Evolutionary conservation across 2,888 invertebrate genomes (phyloP), one percentile per base, ranked within the genome.

Genomic region (Heliconius cydno): DNA sequence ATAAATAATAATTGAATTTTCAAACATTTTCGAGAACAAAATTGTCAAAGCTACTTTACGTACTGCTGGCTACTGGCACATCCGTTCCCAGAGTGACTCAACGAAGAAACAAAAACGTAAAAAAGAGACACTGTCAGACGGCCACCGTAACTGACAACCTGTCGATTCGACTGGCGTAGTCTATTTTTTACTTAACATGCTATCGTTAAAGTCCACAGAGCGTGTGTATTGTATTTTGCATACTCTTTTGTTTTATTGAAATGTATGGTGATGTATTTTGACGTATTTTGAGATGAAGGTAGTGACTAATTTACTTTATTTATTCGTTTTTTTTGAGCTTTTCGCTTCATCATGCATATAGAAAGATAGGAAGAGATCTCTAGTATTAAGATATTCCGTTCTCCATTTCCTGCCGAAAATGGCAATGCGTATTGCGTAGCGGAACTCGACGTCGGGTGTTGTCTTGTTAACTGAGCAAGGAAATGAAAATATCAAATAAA

Each of bases 51-150:
- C 22, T 38, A 38, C 38, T 68, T 68, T 38, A 38, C 77, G 77
- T 52, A 52, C 46, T 81, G 68, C 79, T 75, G 63, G 63, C 79
- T 91, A 89, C 91, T 7, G 22, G 22, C 38, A 91, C 92, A 93
- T 94, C 94, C 94, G 94, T 94, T 94, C 94, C 90, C 94, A 93
- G 92, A 92, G 92, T 91, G 91, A 91, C 90, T 89, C 34, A 34
- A 34, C 34, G 34, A 90, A 86, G 87, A 86, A 84, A 84, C 25
- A 25, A 86, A 85, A 87, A 90, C 86, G 90, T 89, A 87, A 66
- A 79, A 52, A 78, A 70, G 72, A 12, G 57, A 76, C 12, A 57
- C 46, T 22, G 46, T 19, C 63, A 67, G 67, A 68, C 71, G 81
- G 57, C 74, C 77, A 81, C 81, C 74, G 77, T 76, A 78, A 80